Percentiles rank a stretch among this genome's conserved stretches.
These are phyloP conservation scores for Leptodirus hochenwartii DNA, from an alignment of 2,888 invertebrate genomes.

Conservation along the genomic window DNA sequence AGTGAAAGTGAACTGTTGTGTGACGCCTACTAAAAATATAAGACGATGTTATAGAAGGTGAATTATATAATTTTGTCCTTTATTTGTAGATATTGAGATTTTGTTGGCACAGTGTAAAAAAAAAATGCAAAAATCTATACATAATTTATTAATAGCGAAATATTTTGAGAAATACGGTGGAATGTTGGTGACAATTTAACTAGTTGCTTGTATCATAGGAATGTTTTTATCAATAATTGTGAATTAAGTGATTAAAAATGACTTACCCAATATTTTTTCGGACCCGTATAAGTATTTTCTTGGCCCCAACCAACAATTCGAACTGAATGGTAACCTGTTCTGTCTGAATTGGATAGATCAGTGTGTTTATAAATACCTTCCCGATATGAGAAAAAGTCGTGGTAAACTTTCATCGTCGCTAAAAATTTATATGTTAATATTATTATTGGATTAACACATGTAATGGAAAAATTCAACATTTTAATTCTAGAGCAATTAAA, in stretches of 20 bases:
- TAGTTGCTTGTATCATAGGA: too few relatives aligned
- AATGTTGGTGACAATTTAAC: too few relatives aligned
- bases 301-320: constrained; percentile 87
- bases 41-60: too few relatives aligned
- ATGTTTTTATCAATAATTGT: too few relatives aligned
- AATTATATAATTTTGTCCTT: neutral
- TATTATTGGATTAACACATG: too few relatives aligned
- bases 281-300: constrained; percentile 35
- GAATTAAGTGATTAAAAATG: constrained; percentile 4
- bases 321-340: constrained; percentile 73
- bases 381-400: constrained; percentile 84
- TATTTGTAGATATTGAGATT: too few relatives aligned
- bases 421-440: too few relatives aligned
- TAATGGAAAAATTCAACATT: too few relatives aligned
- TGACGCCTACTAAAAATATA: constrained; percentile 3
- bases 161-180: too few relatives aligned
- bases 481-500: too few relatives aligned
- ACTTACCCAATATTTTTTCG: constrained; percentile 72
- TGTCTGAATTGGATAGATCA: constrained; percentile 31
- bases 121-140: constrained; percentile 1
- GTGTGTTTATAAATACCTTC: constrained; percentile 63
- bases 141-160: too few relatives aligned
- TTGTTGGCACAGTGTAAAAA: constrained; percentile 1
- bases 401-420: constrained; percentile 79
- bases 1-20: too few relatives aligned